Percentiles rank a stretch among this genome's conserved stretches.
Conservation (phyloP, 2,113 vertebrate species). For the Passer domesticus region DNA sequence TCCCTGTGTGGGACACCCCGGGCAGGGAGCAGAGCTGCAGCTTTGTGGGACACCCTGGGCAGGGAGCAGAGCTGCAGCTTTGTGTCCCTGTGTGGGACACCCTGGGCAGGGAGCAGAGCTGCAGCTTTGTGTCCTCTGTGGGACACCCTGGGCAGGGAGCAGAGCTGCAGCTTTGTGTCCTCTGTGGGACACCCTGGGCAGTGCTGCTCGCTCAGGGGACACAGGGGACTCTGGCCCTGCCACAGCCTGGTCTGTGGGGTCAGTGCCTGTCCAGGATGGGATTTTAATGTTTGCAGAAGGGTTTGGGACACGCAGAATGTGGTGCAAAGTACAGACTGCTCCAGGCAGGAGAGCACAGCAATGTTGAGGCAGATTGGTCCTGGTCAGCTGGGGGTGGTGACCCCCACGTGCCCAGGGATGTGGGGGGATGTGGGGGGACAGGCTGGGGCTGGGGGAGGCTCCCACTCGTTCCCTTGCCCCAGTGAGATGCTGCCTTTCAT, state of each 20-base stretch:
- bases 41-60: no score
- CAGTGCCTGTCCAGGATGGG: not conserved
- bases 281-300: not conserved
- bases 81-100: no score
- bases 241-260: rapidly evolving
- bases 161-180: rapidly evolving
- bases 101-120: no score
- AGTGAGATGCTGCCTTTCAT: rapidly evolving
- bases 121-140: no score
- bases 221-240: rapidly evolving
- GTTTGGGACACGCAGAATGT: not conserved
- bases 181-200: rapidly evolving
- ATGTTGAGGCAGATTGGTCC: not conserved
- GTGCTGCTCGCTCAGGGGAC: rapidly evolving
- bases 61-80: rapidly evolving
- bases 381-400: not conserved
- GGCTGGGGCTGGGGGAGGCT: not conserved
- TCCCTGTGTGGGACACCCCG: no score
- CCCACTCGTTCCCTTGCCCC: rapidly evolving
- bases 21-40: no score
- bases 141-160: not conserved
- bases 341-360: not conserved
- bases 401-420: rapidly evolving
- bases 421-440: not conserved
- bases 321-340: not conserved